A percentile compares a stretch with the other conserved stretches of the same genome.
phyloP scores from a whole-genome alignment of 2,797 vertebrate species.

The Mionectes olivaceus region DNA sequence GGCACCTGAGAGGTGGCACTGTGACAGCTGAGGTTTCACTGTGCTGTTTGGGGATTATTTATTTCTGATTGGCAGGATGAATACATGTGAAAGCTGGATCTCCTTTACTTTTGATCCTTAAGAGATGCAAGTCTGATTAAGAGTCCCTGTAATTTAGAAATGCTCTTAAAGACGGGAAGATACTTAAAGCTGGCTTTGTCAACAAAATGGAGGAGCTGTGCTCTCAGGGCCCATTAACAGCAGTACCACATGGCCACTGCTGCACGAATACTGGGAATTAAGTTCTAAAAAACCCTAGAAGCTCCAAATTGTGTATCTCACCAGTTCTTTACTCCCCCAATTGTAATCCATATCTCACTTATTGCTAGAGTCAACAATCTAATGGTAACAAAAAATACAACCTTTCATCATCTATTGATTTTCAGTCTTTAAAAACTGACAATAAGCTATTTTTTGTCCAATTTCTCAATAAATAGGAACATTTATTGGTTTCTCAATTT shows the following conservation, averaged over 20 bases:
- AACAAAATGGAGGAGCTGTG: slow-evolving; percentile 4
- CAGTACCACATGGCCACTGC: not conserved
- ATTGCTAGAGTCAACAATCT: slow-evolving; percentile 79
- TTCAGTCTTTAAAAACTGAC: slow-evolving; percentile 77
- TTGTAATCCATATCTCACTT: slow-evolving; percentile 71
- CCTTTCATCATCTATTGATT: slow-evolving; percentile 78
- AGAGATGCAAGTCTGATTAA: not conserved
- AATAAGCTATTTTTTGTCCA: slow-evolving; percentile 74
- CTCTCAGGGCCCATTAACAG: not conserved
- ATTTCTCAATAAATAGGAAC: slow-evolving; percentile 70
- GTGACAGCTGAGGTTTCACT: not conserved
- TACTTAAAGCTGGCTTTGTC: not conserved
- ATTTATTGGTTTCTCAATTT: slow-evolving; percentile 73
- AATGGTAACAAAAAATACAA: slow-evolving; percentile 75
- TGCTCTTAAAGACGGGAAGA: not conserved
- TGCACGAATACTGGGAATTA: not conserved
- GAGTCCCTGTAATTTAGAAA: not conserved
- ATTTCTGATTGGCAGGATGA: not conserved
- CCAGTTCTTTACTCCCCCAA: slow-evolving; percentile 43
- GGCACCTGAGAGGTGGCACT: not conserved
- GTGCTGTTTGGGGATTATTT: not conserved
- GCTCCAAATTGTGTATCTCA: slow-evolving; percentile 36
- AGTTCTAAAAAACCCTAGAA: slow-evolving; percentile 54
- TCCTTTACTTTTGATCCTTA: not conserved
- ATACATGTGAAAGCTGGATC: not conserved